phyloP scores from a whole-genome alignment of 37 sponge, comb jelly and placozoan genomes.

The Hexactinellida sp. region DNA sequence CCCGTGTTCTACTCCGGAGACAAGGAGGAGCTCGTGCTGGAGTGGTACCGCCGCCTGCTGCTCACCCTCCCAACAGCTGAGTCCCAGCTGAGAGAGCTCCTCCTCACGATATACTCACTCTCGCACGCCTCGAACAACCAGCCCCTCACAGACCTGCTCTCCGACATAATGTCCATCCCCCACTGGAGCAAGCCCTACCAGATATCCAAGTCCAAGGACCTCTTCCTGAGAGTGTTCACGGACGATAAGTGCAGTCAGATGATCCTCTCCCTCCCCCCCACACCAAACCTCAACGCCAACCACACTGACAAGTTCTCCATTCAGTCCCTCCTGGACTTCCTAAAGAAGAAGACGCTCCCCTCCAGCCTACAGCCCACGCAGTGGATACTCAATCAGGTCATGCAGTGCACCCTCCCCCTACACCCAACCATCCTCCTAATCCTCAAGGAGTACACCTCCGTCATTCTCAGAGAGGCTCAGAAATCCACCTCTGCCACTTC shows the following conservation, averaged over 20 bases:
- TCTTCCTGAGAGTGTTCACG: background rate
- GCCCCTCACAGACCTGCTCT: background rate
- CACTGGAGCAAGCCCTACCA: background rate
- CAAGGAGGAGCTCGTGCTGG: conserved; percentile 4
- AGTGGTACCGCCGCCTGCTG: background rate
- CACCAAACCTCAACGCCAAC: background rate
- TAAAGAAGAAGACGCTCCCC: background rate
- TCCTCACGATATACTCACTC: background rate
- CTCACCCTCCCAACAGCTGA: background rate
- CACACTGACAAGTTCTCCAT: background rate
- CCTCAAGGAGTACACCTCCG: background rate
- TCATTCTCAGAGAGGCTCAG: background rate
- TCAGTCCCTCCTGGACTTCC: background rate
- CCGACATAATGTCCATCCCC: background rate
- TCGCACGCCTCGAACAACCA: background rate
- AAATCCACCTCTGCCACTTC: background rate
- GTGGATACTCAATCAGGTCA: background rate
- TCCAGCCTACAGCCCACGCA: background rate
- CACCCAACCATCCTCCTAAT: background rate
- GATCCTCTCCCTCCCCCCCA: background rate
- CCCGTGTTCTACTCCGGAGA: conserved; percentile 23
- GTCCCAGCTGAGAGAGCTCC: background rate
- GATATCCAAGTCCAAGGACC: background rate
- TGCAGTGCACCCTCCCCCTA: background rate
- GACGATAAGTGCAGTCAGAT: background rate